Evolutionary conservation across 2,113 vertebrate species (phyloP), one percentile per base, ranked within the genome.

Genomic region (Phyllopteryx taeniolatus): DNA sequence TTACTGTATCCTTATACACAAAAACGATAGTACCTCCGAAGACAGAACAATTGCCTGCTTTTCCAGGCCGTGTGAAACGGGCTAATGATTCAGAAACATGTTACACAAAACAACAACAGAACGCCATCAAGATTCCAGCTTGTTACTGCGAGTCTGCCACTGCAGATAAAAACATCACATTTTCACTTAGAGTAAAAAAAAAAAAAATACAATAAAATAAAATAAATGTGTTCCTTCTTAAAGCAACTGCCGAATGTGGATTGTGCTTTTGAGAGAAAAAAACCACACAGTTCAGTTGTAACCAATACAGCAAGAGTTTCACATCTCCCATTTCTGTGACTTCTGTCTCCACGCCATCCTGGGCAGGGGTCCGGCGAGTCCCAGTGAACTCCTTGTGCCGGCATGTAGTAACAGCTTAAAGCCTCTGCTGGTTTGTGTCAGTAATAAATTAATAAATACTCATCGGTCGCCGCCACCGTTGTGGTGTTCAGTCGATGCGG

Each of bases 401-500:
- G 17, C 67, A 56, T 56, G 67, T 65, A 39, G 68, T 86, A 83
- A 89, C 85, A 88, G 85, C 87, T 70, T 77, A 70, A 80, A 69
- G 83, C 90, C 86, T 77, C 72, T 70, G 82, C 84, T 86, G 80
- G 81, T 83, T 83, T 79, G 12, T 73, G 68, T 88, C 83, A 74
- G 78, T 75, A 86, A 91, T 91, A 91, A 91, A 91, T 91, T 90
- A 91, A 91, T 91, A 91, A 91, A 91, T 91, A 90, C 35, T 87
- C 46, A 59, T 69, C 75, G 74, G 76, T 77, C 1, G 35, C 8
- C 51, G 27, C 67, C n/a, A 47, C 35, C 66, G 9, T n/a, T 20
- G 10, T 17, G 64, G 73, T 67, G 0, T 93, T 90, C 92, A 99
- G 95, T 99, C 96, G 85, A 99, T 99, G 65, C 96, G 92, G 91